Percentiles rank a stretch among this genome's conserved stretches.
phyloP scores from a whole-genome alignment of 2,888 invertebrate genomes.

The Selenia dentaria region DNA sequence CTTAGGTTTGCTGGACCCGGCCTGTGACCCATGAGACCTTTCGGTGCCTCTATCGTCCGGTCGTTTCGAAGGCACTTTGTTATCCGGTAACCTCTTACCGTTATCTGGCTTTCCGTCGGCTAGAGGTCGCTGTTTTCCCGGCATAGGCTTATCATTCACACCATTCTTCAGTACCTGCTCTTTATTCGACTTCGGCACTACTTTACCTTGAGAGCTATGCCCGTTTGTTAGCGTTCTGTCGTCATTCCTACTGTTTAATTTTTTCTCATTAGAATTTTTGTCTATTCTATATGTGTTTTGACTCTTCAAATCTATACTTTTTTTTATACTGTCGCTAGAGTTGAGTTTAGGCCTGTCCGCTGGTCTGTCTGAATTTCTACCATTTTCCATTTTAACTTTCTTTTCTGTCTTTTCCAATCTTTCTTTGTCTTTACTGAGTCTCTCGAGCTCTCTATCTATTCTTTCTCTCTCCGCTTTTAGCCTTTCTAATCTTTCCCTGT shows the following conservation, averaged over 20 bases:
- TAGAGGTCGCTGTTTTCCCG: conserved; percentile 47
- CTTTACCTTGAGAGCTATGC: conserved; percentile 57
- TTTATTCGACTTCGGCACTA: conserved; percentile 55
- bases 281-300: conserved; percentile 81
- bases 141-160: conserved; percentile 49
- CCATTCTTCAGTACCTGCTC: conserved; percentile 48
- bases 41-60: conserved; percentile 53
- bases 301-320: conserved; percentile 74
- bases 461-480: conserved; percentile 71
- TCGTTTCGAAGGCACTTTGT: conserved; percentile 45
- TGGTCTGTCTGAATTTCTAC: conserved; percentile 44
- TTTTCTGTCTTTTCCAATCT: conserved; percentile 60
- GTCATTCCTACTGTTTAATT: conserved; percentile 51
- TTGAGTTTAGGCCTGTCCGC: conserved; percentile 57
- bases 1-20: conserved; percentile 60
- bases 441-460: conserved; percentile 72
- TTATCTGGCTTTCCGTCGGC: conserved; percentile 27
- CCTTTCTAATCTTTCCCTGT: conserved; percentile 66
- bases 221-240: conserved; percentile 55
- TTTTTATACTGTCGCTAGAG: conserved; percentile 58
- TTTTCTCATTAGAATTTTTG: conserved; percentile 68
- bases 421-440: conserved; percentile 66
- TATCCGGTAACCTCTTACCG: conserved; percentile 49
- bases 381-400: conserved; percentile 61
- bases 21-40: conserved; percentile 34